A percentile compares a stretch with the other conserved stretches of the same genome.
phyloP scores from a whole-genome alignment of 2,888 invertebrate species.

The Microchrysa polita region DNA sequence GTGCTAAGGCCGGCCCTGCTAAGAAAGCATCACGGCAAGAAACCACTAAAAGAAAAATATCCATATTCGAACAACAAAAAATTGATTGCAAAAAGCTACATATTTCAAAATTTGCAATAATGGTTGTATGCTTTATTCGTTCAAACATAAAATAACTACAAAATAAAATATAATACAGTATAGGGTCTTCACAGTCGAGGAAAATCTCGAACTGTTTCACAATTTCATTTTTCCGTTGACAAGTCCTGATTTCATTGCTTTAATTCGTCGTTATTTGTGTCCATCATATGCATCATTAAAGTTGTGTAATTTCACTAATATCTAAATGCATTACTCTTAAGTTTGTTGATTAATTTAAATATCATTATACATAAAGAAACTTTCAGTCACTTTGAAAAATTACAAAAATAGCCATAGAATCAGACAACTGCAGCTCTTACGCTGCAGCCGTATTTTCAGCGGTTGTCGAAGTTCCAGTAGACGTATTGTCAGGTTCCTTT shows the following conservation, averaged over 20 bases:
- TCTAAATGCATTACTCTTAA: background rate
- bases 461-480: slow-evolving; percentile 65
- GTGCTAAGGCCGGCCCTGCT: too few relatives aligned
- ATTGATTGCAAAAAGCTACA: too few relatives aligned
- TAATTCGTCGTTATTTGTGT: slow-evolving; percentile 17
- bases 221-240: background rate
- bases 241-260: slow-evolving; percentile 15
- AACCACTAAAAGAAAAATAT: too few relatives aligned
- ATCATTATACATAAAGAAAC: background rate
- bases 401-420: background rate
- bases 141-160: slow-evolving; percentile 29
- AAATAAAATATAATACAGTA: slow-evolving; percentile 17
- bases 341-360: background rate
- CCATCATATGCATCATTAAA: background rate
- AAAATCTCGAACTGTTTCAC: background rate
- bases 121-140: slow-evolving; percentile 23
- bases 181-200: background rate
- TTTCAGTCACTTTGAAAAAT: background rate
- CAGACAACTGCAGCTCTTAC: background rate
- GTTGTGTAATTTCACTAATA: slow-evolving; percentile 1
- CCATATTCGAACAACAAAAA: too few relatives aligned
- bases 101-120: slow-evolving; percentile 28
- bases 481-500: slow-evolving; percentile 68
- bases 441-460: slow-evolving; percentile 47
- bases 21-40: too few relatives aligned